Percentiles rank a stretch among this genome's conserved stretches.
These are phyloP conservation scores for Acestrorhynchus altus DNA, from an alignment of 2,797 vertebrate species.

Conservation along the genomic window DNA sequence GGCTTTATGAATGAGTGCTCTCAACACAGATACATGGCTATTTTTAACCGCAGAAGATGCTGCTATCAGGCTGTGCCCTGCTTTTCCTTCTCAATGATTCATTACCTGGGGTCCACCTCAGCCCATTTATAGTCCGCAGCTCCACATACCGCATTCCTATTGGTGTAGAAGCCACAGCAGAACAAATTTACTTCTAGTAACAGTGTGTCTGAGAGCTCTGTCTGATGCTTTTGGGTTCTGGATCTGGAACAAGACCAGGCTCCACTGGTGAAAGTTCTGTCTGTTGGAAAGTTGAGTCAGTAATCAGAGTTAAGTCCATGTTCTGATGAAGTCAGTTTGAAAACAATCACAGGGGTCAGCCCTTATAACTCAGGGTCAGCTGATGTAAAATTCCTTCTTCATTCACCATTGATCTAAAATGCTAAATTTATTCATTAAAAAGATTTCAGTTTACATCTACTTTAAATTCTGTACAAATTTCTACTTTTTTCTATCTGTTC, in stretches of 20 bases:
- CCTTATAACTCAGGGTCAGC: too few relatives aligned
- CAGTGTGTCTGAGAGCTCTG: constrained; percentile 29
- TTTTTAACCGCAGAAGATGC: constrained; percentile 45
- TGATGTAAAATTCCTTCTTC: too few relatives aligned
- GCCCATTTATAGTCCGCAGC: constrained; percentile 31
- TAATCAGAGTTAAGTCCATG: too few relatives aligned
- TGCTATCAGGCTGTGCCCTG: constrained; percentile 44
- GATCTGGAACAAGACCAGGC: constrained; percentile 34
- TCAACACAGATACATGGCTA: constrained; percentile 38
- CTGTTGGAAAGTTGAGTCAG: background rate
- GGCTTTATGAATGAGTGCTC: constrained; percentile 44
- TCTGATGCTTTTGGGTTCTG: constrained; percentile 22
- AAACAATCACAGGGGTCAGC: too few relatives aligned
- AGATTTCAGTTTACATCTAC: too few relatives aligned
- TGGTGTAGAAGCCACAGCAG: constrained; percentile 21
- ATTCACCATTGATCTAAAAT: too few relatives aligned
- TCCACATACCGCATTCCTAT: constrained; percentile 15
- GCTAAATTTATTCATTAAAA: too few relatives aligned
- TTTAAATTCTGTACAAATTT: too few relatives aligned
- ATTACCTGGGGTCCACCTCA: constrained; percentile 45
- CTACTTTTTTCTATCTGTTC: too few relatives aligned
- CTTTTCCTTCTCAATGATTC: constrained; percentile 46
- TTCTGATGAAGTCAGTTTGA: too few relatives aligned
- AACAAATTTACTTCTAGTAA: constrained; percentile 32
- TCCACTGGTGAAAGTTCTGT: background rate